Evolutionary conservation across 2,113 vertebrate genomes (phyloP).

Genomic region (Saccopteryx leptura): DNA sequence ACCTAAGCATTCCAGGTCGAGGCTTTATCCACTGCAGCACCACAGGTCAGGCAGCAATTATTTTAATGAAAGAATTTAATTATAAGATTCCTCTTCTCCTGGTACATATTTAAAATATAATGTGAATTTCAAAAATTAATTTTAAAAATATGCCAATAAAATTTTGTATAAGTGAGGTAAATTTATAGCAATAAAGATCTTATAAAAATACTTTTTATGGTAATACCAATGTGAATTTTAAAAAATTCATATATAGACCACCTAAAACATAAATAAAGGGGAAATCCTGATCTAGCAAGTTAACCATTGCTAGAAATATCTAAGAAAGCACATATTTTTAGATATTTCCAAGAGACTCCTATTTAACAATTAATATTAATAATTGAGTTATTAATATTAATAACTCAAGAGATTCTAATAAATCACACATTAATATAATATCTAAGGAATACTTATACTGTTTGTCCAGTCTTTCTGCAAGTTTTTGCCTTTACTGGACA

Average conservation of each 20-base stretch:
- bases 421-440: not conserved
- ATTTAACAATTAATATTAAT: too few relatives aligned
- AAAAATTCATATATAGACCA: not conserved
- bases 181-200: not conserved
- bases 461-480: not conserved
- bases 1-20: too few relatives aligned
- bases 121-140: slow-evolving; percentile 27
- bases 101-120: slow-evolving; percentile 43
- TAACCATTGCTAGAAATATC: too few relatives aligned
- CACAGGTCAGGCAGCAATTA: too few relatives aligned
- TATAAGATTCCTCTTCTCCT: slow-evolving; percentile 5
- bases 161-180: not conserved
- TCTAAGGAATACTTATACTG: not conserved
- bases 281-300: not conserved
- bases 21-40: too few relatives aligned
- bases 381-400: too few relatives aligned
- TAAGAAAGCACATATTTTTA: slow-evolving; percentile 49
- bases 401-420: slow-evolving; percentile 3
- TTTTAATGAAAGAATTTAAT: slow-evolving; percentile 43
- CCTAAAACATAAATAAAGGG: slow-evolving; percentile 41
- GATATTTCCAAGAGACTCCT: slow-evolving; percentile 37
- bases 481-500: slow-evolving; percentile 28
- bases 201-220: slow-evolving; percentile 4
- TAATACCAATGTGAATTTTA: slow-evolving; percentile 4
- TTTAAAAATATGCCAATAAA: slow-evolving; percentile 8